Conservation (phyloP, 2,888 invertebrate species). For the Megalurothrips usitatus region DNA sequence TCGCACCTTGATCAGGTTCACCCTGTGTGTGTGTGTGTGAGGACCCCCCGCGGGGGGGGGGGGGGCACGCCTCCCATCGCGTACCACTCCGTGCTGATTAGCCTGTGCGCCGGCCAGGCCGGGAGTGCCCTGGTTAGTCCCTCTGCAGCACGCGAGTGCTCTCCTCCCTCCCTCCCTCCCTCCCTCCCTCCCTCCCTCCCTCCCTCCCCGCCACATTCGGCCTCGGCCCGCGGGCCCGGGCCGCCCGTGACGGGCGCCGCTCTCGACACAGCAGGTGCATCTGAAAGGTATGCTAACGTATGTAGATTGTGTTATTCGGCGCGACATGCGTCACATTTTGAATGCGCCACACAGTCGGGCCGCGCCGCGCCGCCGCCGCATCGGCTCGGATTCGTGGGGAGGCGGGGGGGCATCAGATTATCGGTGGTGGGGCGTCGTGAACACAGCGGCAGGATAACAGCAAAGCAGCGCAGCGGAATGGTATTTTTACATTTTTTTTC, state of each 20-base stretch:
- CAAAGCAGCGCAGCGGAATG: not conserved
- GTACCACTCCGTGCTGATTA: too few relatives aligned
- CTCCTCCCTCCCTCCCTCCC: not conserved
- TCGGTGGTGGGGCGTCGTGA: not conserved
- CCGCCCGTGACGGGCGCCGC: not conserved
- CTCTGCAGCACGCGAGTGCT: too few relatives aligned
- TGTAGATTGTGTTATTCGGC: constrained; percentile 21
- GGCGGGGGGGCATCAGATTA: not conserved
- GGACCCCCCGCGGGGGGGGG: too few relatives aligned
- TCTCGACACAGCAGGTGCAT: not conserved
- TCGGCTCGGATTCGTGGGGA: not conserved
- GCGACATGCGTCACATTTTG: constrained; percentile 19
- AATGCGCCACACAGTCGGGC: too few relatives aligned
- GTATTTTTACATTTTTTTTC: too few relatives aligned
- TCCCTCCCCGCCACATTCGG: not conserved
- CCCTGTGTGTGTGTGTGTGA: too few relatives aligned
- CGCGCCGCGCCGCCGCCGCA: too few relatives aligned
- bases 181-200: not conserved
- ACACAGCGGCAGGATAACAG: not conserved
- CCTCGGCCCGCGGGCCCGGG: not conserved
- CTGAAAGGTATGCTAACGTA: constrained; percentile 13
- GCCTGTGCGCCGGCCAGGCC: too few relatives aligned
- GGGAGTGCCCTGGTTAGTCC: not conserved
- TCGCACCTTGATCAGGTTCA: too few relatives aligned
- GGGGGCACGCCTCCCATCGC: too few relatives aligned